Evolutionary conservation across 64 coral and sea anemone species (phyloP).

Genomic region (Orbicella faveolata): DNA sequence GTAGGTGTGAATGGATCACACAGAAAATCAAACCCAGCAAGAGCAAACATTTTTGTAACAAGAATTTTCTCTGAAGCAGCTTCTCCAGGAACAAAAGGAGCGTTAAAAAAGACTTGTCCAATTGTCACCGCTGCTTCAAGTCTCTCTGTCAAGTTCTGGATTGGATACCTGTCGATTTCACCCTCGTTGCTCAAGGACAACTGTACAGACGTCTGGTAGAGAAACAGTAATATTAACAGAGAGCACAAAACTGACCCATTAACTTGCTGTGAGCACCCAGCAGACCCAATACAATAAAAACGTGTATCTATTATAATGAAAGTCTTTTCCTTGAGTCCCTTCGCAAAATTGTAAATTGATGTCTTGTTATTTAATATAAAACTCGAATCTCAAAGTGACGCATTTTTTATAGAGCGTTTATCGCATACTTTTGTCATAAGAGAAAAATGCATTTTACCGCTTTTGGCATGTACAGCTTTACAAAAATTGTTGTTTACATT

Average conservation of each 20-base stretch:
- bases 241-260: not conserved
- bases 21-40: not conserved
- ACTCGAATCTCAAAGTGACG: too few species aligned
- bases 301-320: too few species aligned
- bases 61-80: not conserved
- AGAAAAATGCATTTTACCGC: too few species aligned
- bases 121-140: not conserved
- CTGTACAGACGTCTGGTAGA: not conserved
- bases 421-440: too few species aligned
- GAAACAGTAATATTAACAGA: not conserved
- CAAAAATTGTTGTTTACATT: too few species aligned
- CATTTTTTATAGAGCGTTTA: too few species aligned
- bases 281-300: too few species aligned
- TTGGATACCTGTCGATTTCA: not conserved
- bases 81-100: not conserved
- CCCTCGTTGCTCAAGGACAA: slow-evolving; percentile 27
- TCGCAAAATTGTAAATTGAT: too few species aligned
- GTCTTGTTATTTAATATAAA: too few species aligned
- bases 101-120: not conserved
- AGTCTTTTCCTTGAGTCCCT: too few species aligned
- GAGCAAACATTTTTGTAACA: slow-evolving; percentile 2
- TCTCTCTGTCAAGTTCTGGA: not conserved
- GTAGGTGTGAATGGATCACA: not conserved
- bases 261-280: too few species aligned
- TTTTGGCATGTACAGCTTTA: too few species aligned